Base-by-base conservation (phyloP, 1,140 invertebrate species). In the Cryptotermes secundus region DNA sequence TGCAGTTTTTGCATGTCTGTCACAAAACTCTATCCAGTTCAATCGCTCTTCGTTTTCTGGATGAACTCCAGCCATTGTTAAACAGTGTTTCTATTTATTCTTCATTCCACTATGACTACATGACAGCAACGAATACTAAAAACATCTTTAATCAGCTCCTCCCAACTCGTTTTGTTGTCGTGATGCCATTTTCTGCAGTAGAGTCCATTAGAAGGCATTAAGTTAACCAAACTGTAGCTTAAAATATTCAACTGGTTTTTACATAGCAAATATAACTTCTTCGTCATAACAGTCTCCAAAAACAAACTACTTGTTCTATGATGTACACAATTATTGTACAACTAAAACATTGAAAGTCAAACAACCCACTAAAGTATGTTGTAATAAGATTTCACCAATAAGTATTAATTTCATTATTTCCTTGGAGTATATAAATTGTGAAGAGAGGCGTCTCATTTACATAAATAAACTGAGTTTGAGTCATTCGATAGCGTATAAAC, bases 1-100 rank as follows among this genome's bases (percentile, higher is more conserved):
- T 82, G 96, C 94, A 80, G 92, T 92, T 88, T 93, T 93, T 79
- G 96, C 97, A 90, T 97, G 96, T 89, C 95, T 93, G 88, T 98
- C 96, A 90, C 96, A 97, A 89, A 98, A 97, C 88, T 97, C 96
- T 86, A 93, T 91, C 95, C 95, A 96, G 86, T 87, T 88, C 38
- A 85, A 65, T 31, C 79, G 83, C 59, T 85, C 85, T 26, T 85
- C 82, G 45, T 38, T 80, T 34, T 83, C 79, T 83, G 85, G 34
- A 83, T 83, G 34, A n/a, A 81, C 85, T 80, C 82, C 79, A 34
- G 85, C 85, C 85, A 85, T 85, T n/a, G 38, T 83, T 72, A 72
- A 72, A 72, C 59, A 10, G 26, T 72, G n/a, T 72, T 72, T 31
- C 26, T 31, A n/a, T 14, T n/a, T 72, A 72, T 31, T 19, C 45